Percentiles rank a stretch among this genome's conserved stretches.
Evolutionary conservation across 1,140 invertebrate species (phyloP).

Genomic region (Acromyrmex heyeri): DNA sequence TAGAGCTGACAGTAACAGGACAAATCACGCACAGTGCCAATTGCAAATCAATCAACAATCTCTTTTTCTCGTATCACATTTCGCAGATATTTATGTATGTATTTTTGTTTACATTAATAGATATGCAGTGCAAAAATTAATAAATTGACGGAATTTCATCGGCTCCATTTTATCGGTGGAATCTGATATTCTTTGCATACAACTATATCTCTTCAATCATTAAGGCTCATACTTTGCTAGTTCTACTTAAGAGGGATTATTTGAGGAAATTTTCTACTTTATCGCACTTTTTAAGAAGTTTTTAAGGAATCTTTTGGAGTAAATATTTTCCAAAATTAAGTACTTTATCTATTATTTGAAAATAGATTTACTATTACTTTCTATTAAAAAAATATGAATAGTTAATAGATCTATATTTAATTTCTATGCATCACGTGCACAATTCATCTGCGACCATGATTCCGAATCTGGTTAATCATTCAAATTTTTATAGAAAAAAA

Average conservation of each 20-base stretch:
- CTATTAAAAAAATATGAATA: too few relatives aligned
- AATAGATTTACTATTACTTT: too few relatives aligned
- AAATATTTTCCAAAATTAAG: too few relatives aligned
- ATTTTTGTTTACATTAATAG: slow-evolving; percentile 48
- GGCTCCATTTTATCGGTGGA: background rate
- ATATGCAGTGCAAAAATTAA: background rate
- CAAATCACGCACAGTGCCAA: slow-evolving; percentile 24
- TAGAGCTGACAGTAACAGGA: slow-evolving; percentile 41
- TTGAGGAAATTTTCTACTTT: too few relatives aligned
- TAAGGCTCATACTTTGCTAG: background rate
- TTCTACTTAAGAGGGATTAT: background rate
- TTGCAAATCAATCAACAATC: slow-evolving; percentile 60
- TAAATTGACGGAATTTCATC: background rate
- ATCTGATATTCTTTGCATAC: background rate
- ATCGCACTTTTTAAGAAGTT: background rate
- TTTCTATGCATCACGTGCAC: too few relatives aligned
- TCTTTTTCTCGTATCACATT: slow-evolving; percentile 17
- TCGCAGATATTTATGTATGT: slow-evolving; percentile 41
- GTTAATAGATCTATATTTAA: too few relatives aligned
- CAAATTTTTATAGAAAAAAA: too few relatives aligned
- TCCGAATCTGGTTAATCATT: too few relatives aligned
- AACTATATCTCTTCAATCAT: slow-evolving; percentile 42
- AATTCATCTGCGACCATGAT: too few relatives aligned
- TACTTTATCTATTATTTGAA: too few relatives aligned
- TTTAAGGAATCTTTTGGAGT: too few relatives aligned